Base-by-base conservation (phyloP, 2,888 invertebrate species). In the Saturnia japonica region DNA sequence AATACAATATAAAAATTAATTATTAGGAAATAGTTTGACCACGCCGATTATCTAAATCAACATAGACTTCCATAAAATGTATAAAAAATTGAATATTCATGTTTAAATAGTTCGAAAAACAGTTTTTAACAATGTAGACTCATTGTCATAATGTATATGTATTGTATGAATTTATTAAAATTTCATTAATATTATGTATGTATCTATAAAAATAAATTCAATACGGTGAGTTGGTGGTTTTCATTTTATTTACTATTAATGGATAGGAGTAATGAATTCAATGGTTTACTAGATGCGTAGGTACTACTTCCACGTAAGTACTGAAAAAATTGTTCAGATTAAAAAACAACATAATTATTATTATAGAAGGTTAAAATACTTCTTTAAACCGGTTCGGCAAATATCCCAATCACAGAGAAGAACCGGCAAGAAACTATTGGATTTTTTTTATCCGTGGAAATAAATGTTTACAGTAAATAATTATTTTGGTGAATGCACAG, bases 151-250 rank as follows among this genome's bases (percentile, higher is more conserved):
- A 62, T 64, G 47, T 62, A 60, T 69, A 51, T 51, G n/a, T 69
- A 43, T n/a, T 67, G 51, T 70, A 60, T 71, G 60, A 68, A 70
- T 47, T 70, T 68, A 60, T 16, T 70, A 34, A 54, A 67, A 45
- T 68, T 67, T 54, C 54, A 62, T 69, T 16, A 64, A 60, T 71
- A 68, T 62, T 71, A 71, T 68, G 70, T 70, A 70, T 70, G 60
- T 71, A 68, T 34, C 28, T 70, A 45, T 47, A 47, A 67, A 69
- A 70, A 71, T 71, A 68, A 68, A 71, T 19, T 47, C 34, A 68
- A 47, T 34, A 60, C 11, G n/a, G 54, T 25, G 47, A 62, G 22
- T 3, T 9, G n/a, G 8, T 2, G 16, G 43, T 68, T 57, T 70
- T 60, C 1, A 43, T 67, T 67, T 43, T 60, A 28, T 43, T n/a